These are phyloP conservation scores for Apaloderma vittatum DNA, from an alignment of 2,113 vertebrate species.

Conservation along the genomic window DNA sequence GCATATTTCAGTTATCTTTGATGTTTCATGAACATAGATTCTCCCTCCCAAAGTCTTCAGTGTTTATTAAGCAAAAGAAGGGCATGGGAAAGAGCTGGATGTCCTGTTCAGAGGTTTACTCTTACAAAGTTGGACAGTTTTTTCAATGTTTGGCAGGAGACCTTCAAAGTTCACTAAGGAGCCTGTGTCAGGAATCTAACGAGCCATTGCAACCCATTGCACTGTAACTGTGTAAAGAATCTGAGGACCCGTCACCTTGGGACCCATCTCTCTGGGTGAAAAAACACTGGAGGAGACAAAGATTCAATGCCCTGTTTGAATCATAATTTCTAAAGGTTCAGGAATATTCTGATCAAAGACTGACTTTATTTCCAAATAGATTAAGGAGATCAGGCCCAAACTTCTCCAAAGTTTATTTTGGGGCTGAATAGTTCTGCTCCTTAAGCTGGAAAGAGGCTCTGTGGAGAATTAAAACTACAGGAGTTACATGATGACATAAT, in stretches of 20 bases:
- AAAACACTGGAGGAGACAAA: neutral
- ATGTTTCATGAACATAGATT: neutral
- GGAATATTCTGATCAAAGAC: neutral
- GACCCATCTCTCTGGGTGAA: neutral
- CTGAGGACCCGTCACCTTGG: neutral
- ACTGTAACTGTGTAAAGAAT: neutral
- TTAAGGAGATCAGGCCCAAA: neutral
- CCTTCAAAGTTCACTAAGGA: neutral
- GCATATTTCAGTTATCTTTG: neutral
- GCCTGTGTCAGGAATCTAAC: neutral
- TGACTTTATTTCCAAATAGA: neutral
- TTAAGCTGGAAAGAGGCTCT: neutral
- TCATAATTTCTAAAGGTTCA: neutral
- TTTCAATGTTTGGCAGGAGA: neutral
- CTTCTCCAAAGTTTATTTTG: neutral
- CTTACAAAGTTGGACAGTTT: neutral
- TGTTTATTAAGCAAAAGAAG: neutral
- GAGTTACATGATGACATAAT: neutral
- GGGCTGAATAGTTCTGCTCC: neutral
- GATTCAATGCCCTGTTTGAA: neutral
- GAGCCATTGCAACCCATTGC: neutral
- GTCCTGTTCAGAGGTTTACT: neutral
- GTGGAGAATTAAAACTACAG: neutral
- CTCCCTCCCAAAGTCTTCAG: neutral
- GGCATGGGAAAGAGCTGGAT: neutral